These are phyloP conservation scores for Aphidoletes aphidimyza DNA, from an alignment of 2,888 invertebrate genomes.

Conservation along the genomic window DNA sequence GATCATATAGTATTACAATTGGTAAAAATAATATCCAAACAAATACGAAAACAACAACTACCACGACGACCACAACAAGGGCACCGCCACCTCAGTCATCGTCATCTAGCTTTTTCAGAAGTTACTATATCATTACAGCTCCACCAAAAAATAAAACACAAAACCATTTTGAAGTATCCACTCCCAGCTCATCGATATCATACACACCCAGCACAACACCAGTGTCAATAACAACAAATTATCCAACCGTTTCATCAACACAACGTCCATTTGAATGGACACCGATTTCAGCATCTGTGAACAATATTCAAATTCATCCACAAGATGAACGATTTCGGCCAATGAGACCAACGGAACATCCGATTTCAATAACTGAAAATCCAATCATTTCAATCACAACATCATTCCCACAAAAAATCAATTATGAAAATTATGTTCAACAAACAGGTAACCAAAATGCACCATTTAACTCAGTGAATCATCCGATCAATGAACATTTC, in stretches of 20 bases:
- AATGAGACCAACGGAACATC: not conserved
- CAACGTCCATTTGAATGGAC: slow-evolving; percentile 57
- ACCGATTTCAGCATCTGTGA: slow-evolving; percentile 59
- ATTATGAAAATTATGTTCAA: slow-evolving; percentile 56
- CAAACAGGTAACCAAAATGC: not conserved
- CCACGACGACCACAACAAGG: slow-evolving; percentile 57
- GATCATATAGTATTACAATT: slow-evolving; percentile 56
- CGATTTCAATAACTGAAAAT: slow-evolving; percentile 18
- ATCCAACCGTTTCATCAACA: slow-evolving; percentile 56
- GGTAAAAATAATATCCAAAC: slow-evolving; percentile 37
- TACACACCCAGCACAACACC: slow-evolving; percentile 56
- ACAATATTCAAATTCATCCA: slow-evolving; percentile 5
- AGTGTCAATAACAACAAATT: slow-evolving; percentile 59
- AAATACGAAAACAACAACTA: slow-evolving; percentile 52
- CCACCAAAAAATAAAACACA: slow-evolving; percentile 58
- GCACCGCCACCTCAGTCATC: slow-evolving; percentile 60
- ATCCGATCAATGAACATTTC: not conserved
- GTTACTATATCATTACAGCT: slow-evolving; percentile 61
- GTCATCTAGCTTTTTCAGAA: slow-evolving; percentile 59
- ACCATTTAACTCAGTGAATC: too few species aligned
- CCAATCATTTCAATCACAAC: slow-evolving; percentile 48
- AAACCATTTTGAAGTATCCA: not conserved
- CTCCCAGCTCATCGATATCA: not conserved
- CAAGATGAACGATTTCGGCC: slow-evolving; percentile 13
- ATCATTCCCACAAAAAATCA: slow-evolving; percentile 12